Evolutionary conservation across 1,140 invertebrate species (phyloP).

Genomic region (Heliconius nattereri): DNA sequence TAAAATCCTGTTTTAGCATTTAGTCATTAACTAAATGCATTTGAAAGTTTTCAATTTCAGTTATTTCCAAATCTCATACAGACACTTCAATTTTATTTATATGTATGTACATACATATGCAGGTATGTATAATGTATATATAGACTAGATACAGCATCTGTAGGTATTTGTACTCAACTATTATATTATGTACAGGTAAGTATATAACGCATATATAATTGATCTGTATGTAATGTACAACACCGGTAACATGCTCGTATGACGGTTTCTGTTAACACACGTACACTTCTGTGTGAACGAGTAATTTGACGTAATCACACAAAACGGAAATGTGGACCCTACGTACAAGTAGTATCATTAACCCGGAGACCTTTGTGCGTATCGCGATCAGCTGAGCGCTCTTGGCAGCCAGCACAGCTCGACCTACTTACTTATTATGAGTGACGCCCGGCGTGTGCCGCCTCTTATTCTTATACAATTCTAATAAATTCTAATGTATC

Average conservation of each 20-base stretch:
- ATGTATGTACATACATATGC: no score
- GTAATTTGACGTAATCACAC: slow-evolving; percentile 15
- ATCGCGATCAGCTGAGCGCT: slow-evolving; percentile 67
- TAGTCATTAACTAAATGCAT: no score
- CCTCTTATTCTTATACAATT: not conserved
- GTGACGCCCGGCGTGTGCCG: slow-evolving; percentile 26
- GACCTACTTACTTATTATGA: slow-evolving; percentile 58
- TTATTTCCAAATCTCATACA: no score
- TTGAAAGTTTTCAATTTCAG: no score
- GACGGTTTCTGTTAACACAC: not conserved
- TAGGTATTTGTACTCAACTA: no score
- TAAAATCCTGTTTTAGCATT: no score
- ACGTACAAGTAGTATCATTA: slow-evolving; percentile 49
- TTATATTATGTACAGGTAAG: no score
- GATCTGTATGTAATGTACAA: no score
- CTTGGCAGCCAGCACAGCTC: slow-evolving; percentile 55
- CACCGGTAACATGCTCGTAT: not conserved
- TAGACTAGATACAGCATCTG: no score
- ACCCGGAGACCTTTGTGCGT: slow-evolving; percentile 69
- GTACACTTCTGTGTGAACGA: not conserved
- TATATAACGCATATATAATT: no score
- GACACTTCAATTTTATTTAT: no score
- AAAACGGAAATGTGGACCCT: slow-evolving; percentile 29
- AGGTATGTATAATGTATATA: no score
- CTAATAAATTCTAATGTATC: not conserved